phyloP scores from a whole-genome alignment of 2,888 invertebrate species.

The Seira sanloemensis region DNA sequence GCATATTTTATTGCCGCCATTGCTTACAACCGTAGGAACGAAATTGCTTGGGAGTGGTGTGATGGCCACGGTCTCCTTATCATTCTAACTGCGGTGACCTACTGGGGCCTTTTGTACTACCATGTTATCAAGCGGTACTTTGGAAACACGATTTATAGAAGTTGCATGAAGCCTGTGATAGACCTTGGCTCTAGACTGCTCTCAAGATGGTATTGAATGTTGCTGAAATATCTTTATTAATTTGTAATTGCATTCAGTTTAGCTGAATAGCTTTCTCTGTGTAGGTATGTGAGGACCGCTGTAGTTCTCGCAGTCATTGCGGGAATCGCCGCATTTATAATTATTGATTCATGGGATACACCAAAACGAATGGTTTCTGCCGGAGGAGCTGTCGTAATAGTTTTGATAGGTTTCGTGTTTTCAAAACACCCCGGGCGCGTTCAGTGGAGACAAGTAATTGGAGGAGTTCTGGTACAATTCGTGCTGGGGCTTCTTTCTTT shows the following conservation, averaged over 20 bases:
- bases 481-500: slow-evolving; percentile 89
- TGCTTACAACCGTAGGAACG: slow-evolving; percentile 49
- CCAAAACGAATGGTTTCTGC: slow-evolving; percentile 82
- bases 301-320: slow-evolving; percentile 74
- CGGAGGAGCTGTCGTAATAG: slow-evolving; percentile 81
- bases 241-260: no score
- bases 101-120: slow-evolving; percentile 82
- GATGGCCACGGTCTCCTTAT: slow-evolving; percentile 85
- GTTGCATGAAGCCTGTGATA: slow-evolving; percentile 18
- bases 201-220: slow-evolving; percentile 21
- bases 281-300: slow-evolving; percentile 44
- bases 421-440: slow-evolving; percentile 80
- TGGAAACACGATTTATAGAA: slow-evolving; percentile 74
- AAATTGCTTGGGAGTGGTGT: slow-evolving; percentile 77
- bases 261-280: no score
- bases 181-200: neutral
- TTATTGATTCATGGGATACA: slow-evolving; percentile 80
- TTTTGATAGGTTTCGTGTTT: slow-evolving; percentile 81
- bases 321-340: slow-evolving; percentile 80
- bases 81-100: slow-evolving; percentile 80
- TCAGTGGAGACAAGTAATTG: slow-evolving; percentile 87
- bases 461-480: slow-evolving; percentile 90
- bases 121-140: slow-evolving; percentile 80
- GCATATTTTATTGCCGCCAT: slow-evolving; percentile 67
- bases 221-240: neutral